These are phyloP conservation scores for Campylorhamphus procurvoides DNA, from an alignment of 2,113 vertebrate genomes.

Conservation along the genomic window DNA sequence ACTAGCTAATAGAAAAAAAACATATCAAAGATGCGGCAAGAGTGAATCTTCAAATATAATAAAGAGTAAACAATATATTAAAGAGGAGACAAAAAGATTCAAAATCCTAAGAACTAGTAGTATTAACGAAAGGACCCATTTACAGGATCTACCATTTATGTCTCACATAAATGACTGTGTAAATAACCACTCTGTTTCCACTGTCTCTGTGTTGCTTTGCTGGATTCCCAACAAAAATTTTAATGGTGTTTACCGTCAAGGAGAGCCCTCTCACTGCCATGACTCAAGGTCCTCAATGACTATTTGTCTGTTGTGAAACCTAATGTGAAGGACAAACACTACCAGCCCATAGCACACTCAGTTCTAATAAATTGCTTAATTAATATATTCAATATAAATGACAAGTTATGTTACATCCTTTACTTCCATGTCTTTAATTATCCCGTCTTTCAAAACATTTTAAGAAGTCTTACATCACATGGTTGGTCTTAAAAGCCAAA, in stretches of 20 bases:
- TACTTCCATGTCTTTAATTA: slow-evolving; percentile 47
- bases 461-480: slow-evolving; percentile 13
- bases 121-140: background rate
- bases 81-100: background rate
- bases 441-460: slow-evolving; percentile 32
- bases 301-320: slow-evolving; percentile 5
- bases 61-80: background rate
- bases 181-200: background rate
- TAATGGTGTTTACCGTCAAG: background rate
- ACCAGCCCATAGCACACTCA: background rate
- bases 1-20: background rate
- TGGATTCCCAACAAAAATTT: background rate
- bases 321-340: slow-evolving; percentile 20
- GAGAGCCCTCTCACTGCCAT: background rate
- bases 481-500: background rate
- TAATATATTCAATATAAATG: slow-evolving; percentile 17
- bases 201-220: background rate
- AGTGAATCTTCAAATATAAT: background rate
- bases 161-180: background rate
- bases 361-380: slow-evolving; percentile 49
- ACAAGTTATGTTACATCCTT: slow-evolving; percentile 53
- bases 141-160: background rate
- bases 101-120: background rate
- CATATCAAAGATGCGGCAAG: background rate
- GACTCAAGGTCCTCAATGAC: background rate